phyloP scores from a whole-genome alignment of 2,888 invertebrate species.

The Suillia variegata region DNA sequence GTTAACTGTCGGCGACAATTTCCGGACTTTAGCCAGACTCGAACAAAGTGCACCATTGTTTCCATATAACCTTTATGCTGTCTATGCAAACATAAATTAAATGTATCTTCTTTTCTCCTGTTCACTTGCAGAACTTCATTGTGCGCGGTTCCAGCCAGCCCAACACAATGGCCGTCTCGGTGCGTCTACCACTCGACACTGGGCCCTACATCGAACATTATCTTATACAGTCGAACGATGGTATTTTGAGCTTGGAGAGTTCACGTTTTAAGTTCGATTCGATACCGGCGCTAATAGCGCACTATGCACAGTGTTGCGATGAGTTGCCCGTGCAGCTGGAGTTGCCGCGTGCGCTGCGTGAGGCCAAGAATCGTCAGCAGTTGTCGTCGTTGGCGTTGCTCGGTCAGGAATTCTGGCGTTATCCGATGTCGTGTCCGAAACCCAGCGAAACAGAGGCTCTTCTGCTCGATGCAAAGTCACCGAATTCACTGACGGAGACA shows the following conservation, averaged over 20 bases:
- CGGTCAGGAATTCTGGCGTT: slow-evolving; percentile 86
- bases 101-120: neutral
- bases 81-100: neutral
- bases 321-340: slow-evolving; percentile 90
- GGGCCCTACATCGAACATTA: slow-evolving; percentile 96
- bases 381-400: slow-evolving; percentile 87
- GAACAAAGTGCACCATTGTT: neutral
- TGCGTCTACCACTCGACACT: slow-evolving; percentile 83
- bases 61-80: slow-evolving; percentile 19
- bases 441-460: slow-evolving; percentile 49
- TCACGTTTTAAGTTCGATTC: slow-evolving; percentile 92
- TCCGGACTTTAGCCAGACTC: too few relatives aligned
- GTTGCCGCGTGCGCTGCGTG: slow-evolving; percentile 82
- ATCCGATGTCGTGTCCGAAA: slow-evolving; percentile 77
- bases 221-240: slow-evolving; percentile 83
- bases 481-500: slow-evolving; percentile 60
- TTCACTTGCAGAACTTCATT: slow-evolving; percentile 78
- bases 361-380: slow-evolving; percentile 88
- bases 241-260: slow-evolving; percentile 86
- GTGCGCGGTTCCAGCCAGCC: slow-evolving; percentile 93
- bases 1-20: too few relatives aligned
- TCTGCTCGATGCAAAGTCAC: slow-evolving; percentile 57
- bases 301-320: slow-evolving; percentile 93
- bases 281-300: slow-evolving; percentile 89
- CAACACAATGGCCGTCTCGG: slow-evolving; percentile 93